Base-by-base conservation (phyloP, 2,113 vertebrate species). In the Stictonetta naevosa region DNA sequence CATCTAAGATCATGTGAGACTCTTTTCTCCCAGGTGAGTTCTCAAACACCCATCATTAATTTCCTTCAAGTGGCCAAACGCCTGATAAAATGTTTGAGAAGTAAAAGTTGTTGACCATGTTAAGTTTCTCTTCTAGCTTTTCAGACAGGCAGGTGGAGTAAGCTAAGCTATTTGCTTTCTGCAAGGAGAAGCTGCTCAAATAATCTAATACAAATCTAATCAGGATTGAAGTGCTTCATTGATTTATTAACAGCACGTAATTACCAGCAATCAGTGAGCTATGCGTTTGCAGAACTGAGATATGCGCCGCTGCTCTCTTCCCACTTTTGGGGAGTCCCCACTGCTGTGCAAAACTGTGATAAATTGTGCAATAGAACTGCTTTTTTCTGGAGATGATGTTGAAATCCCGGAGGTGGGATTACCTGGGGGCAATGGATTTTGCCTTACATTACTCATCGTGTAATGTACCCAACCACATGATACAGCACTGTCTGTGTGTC, bases 201-300 rank as follows among this genome's bases (percentile, higher is more conserved):
- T 34, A 76, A 92, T 36, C 33, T 34, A 31, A 44, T 83, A 58
- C 23, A 77, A 69, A 71, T 93, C 85, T 58, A 80, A 86, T 50
- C 3, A 19, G 40, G 67, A 94, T 94, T 50, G 26, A 95, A 93
- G 86, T 1, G 0, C 50, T 88, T 74, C 44, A 77, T 74, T 83
- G 94, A 83, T 94, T 93, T 97, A 90, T 93, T 97, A 92, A 90
- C 85, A 79, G 76, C 36, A 50, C 1, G 3, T 93, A 96, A 90
- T 94, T 95, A 95, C 67, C 46, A 69, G 75, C 80, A 91, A 62
- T 76, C 86, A 77, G 72, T 53, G 68, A 87, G 60, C 74, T 91
- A 21, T 60, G 6, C 29, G 5, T 85, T 93, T 44, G 36, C 28
- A 28, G 53, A 56, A 16, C 53, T 18, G n/a, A n/a, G 60, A 31